Evolutionary conservation across 2,888 invertebrate genomes (phyloP), one percentile per base, ranked within the genome.

Genomic region (Ochlodes sylvanus): DNA sequence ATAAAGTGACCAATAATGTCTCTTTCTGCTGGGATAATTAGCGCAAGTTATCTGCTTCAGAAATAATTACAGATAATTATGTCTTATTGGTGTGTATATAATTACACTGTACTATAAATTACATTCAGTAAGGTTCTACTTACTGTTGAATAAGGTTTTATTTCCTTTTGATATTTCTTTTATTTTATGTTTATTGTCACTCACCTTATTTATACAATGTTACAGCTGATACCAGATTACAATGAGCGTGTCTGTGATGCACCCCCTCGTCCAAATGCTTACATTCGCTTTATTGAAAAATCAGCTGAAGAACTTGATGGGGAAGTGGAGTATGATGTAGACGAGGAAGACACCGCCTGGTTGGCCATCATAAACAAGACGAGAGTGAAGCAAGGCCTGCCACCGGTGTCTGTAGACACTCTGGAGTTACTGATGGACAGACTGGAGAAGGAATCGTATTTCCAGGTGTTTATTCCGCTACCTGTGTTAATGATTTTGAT

Each of bases 331-430:
- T 99, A 99, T 93, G 99, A 99, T 91, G 97, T 99, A 76, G 99
- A 99, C 86, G 99, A 99, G 85, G 99, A 99, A 92, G 99, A 99
- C 81, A 97, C 97, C 14, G 97, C 98, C 0, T 99, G 99, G 99
- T 89, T 99, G 70, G 94, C 96, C 42, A 94, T 98, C 65, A 96
- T 98, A 74, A 99, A 99, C 86, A 97, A 97, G 76, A 95, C 95
- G 75, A 94, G 99, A 58, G 94, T 95, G 64, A 95, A 95, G 52
- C 95, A 96, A 63, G 95, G 96, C 1, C 84, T 98, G 41, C 95
- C 96, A 3, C 93, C 95, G 0, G 96, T 99, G n/a, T 95, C 96
- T 50, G 96, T 98, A 32, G 98, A 98, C 81, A 97, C 96, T 0
- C 95, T 99, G 83, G 99, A 99, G 85, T 88, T 98, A n/a, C 90